Conservation (phyloP, 2,888 invertebrate genomes). For the Leptopterna dolabrata region DNA sequence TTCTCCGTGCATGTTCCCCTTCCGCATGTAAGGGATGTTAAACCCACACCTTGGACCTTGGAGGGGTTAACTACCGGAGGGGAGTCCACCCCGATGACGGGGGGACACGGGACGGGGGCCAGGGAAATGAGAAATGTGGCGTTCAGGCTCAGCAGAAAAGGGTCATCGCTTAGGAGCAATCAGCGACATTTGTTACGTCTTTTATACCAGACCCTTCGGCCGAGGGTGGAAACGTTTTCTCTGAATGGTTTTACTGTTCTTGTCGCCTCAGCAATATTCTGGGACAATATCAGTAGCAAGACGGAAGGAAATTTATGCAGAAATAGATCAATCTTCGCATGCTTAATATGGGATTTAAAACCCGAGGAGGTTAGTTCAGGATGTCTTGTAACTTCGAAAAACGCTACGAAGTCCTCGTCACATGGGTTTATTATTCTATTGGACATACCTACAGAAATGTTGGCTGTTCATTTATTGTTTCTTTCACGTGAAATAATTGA, state of each 20-base stretch:
- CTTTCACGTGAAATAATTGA: too few relatives aligned
- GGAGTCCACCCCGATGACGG: not conserved
- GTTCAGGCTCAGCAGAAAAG: slow-evolving; percentile 26
- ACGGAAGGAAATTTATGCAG: not conserved
- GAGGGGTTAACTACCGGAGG: not conserved
- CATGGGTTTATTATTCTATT: too few relatives aligned
- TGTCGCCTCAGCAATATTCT: not conserved
- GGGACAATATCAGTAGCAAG: not conserved
- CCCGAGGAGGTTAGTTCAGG: too few relatives aligned
- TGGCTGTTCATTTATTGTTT: too few relatives aligned
- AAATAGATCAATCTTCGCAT: not conserved
- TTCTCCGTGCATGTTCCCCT: not conserved
- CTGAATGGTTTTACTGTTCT: not conserved
- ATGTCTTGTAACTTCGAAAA: too few relatives aligned
- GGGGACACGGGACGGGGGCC: not conserved
- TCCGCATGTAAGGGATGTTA: not conserved
- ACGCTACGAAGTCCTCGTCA: too few relatives aligned
- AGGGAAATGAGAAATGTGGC: slow-evolving; percentile 23
- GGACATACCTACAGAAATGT: too few relatives aligned
- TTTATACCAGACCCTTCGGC: not conserved
- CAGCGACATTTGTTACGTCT: slow-evolving; percentile 34
- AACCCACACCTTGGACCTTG: not conserved
- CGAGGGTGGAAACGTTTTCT: not conserved
- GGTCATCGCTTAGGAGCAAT: slow-evolving; percentile 15
- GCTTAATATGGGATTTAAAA: too few relatives aligned